Conservation (phyloP, 2,797 vertebrate genomes). For the Hoplostethus mediterraneus region DNA sequence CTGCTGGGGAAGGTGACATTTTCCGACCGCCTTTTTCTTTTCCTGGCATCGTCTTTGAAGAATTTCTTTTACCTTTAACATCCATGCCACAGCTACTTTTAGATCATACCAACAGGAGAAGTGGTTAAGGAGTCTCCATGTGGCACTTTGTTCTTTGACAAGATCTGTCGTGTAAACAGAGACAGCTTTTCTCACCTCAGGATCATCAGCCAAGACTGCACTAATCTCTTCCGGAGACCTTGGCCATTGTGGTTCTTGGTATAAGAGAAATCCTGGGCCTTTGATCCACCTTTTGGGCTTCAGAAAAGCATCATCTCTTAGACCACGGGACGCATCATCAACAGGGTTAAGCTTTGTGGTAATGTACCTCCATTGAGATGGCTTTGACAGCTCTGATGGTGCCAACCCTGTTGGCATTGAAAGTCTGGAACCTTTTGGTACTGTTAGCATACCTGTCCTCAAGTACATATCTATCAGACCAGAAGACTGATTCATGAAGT, state of each 20-base stretch:
- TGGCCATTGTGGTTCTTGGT: neutral
- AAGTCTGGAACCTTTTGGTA: neutral
- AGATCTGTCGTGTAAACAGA: neutral
- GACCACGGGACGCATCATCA: slow-evolving; percentile 4
- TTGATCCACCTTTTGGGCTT: neutral
- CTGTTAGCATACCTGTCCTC: too few relatives aligned
- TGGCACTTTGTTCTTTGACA: neutral
- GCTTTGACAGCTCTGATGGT: neutral
- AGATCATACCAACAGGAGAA: too few relatives aligned
- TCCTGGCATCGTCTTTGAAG: too few relatives aligned
- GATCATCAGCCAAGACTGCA: neutral
- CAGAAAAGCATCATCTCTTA: neutral
- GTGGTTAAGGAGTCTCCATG: neutral
- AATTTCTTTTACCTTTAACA: too few relatives aligned
- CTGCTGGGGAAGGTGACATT: neutral
- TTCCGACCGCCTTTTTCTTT: too few relatives aligned
- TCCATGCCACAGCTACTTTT: too few relatives aligned
- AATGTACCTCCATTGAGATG: slow-evolving; percentile 19
- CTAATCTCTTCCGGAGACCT: neutral
- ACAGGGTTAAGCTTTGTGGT: slow-evolving; percentile 10
- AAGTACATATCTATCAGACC: too few relatives aligned
- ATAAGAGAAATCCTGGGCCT: neutral
- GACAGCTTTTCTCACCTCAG: neutral
- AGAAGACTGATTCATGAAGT: slow-evolving; percentile 21
- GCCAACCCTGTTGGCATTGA: slow-evolving; percentile 11